phyloP scores from a whole-genome alignment of 2,888 invertebrate species.

The Tenthredo mesomela region DNA sequence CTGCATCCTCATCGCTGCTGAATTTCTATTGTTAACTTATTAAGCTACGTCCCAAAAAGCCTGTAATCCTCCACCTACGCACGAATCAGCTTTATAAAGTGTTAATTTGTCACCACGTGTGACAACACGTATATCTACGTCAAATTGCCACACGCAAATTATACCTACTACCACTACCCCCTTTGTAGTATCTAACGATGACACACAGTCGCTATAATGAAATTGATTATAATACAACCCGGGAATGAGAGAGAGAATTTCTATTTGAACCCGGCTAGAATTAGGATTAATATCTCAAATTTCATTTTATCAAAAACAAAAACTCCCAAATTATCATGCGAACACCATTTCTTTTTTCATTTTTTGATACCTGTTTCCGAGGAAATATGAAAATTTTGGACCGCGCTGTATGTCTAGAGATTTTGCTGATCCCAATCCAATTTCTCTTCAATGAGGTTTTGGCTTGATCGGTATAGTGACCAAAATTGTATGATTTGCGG shows the following conservation, averaged over 20 bases:
- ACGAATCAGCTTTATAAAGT: not conserved
- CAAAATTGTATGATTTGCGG: constrained; percentile 17
- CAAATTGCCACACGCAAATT: not conserved
- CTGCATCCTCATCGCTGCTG: not conserved
- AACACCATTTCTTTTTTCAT: too few species aligned
- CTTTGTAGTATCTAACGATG: constrained; percentile 14
- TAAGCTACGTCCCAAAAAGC: not conserved
- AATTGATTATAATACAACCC: not conserved
- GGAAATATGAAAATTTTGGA: not conserved
- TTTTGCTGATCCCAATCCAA: not conserved
- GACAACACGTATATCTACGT: not conserved
- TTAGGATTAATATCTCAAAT: not conserved
- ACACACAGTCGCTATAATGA: not conserved
- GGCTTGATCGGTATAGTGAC: not conserved
- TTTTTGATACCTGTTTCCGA: not conserved
- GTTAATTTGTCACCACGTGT: constrained; percentile 24
- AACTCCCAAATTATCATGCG: not conserved
- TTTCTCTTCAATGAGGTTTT: not conserved
- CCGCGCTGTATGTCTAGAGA: not conserved
- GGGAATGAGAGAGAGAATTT: constrained; percentile 4
- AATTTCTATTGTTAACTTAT: not conserved
- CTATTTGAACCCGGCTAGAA: not conserved
- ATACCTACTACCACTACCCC: not conserved
- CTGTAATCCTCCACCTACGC: not conserved
- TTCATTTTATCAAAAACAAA: not conserved